Evolutionary conservation across 2,888 invertebrate species (phyloP).

Genomic region (Parapristionchus giblindavisi): DNA sequence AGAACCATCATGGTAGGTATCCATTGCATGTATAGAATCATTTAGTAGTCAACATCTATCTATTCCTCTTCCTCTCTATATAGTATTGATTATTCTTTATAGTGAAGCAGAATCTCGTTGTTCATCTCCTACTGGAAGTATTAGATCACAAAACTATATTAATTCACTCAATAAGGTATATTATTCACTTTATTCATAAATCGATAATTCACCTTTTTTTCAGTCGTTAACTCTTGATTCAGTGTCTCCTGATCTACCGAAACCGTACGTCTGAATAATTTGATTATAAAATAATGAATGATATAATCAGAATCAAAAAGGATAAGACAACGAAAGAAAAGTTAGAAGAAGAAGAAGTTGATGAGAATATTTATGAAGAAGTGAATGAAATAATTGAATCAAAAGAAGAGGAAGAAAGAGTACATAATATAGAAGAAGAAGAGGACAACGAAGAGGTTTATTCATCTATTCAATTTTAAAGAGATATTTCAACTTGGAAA

Average conservation of each 20-base stretch:
- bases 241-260: neutral
- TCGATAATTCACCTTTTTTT: neutral
- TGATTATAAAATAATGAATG: neutral
- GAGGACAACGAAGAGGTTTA: too few relatives aligned
- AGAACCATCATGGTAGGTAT: neutral
- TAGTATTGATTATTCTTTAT: too few relatives aligned
- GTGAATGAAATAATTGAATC: neutral
- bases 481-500: too few relatives aligned
- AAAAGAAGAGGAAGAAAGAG: neutral
- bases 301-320: slow-evolving; percentile 3
- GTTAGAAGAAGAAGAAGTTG: neutral
- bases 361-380: neutral
- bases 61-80: too few relatives aligned
- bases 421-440: too few relatives aligned
- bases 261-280: neutral
- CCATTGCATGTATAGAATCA: slow-evolving; percentile 15
- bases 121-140: slow-evolving; percentile 13
- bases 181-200: neutral
- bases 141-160: slow-evolving; percentile 4
- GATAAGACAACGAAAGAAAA: neutral
- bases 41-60: neutral
- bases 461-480: too few relatives aligned
- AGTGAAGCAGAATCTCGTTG: slow-evolving; percentile 18
- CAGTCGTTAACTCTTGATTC: neutral
- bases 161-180: slow-evolving; percentile 15